These are phyloP conservation scores for Burhinus bistriatus DNA, from an alignment of 2,113 vertebrate species.

Conservation along the genomic window DNA sequence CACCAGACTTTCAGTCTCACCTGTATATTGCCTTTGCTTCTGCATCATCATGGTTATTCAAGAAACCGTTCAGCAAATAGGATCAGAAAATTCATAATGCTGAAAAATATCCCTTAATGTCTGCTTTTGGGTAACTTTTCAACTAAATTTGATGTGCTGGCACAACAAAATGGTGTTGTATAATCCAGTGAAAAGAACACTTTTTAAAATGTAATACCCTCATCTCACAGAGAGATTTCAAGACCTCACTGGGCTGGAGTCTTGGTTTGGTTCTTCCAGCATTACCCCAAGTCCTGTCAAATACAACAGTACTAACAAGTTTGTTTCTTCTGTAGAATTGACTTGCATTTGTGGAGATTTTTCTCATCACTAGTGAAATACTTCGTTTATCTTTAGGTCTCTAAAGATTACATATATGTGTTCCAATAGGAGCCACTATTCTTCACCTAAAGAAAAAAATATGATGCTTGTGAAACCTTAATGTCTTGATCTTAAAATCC, in stretches of 20 bases:
- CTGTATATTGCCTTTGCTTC: not conserved
- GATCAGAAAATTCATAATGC: not conserved
- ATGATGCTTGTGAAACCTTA: not conserved
- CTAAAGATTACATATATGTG: not conserved
- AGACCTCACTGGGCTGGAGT: not conserved
- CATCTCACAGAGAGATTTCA: not conserved
- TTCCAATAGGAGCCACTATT: not conserved
- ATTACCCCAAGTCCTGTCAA: not conserved
- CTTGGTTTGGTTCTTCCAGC: not conserved
- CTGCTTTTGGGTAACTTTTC: not conserved
- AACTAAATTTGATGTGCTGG: not conserved
- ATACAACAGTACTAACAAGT: accelerated
- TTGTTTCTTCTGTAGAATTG: not conserved
- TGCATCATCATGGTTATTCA: not conserved
- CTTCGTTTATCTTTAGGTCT: not conserved
- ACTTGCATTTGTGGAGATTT: not conserved
- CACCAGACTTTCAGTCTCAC: not conserved
- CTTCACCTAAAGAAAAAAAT: not conserved
- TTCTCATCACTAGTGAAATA: not conserved
- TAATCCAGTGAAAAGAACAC: not conserved
- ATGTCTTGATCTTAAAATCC: not conserved
- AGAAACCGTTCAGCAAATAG: not conserved
- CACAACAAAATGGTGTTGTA: not conserved
- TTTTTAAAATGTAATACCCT: not conserved
- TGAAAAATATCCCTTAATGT: not conserved